Evolutionary conservation across 2,888 invertebrate species (phyloP), one percentile per base, ranked within the genome.

Genomic region (Ophion slaviceki): DNA sequence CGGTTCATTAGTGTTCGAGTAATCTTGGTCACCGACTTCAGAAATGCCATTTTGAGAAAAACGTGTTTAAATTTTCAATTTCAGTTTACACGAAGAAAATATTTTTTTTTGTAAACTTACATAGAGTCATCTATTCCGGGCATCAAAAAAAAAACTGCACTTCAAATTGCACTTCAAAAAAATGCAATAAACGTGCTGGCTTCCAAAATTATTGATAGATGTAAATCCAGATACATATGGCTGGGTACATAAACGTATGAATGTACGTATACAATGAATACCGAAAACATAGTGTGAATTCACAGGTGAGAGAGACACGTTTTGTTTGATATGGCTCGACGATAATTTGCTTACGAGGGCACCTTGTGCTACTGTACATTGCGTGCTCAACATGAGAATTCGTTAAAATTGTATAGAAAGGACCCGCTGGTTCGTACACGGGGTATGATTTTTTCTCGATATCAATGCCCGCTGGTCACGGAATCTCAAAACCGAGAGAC

Each of bases 281-380:
- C 14, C 20, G 17, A 11, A 36, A 53, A 74, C 24, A 71, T 67
- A 20, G 70, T 87, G 86, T 57, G 86, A 87, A 40, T 59, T 80
- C 24, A 67, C 86, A 86, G 87, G 80, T 87, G 87, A 68, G 75
- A 66, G n/a, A 71, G 47, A 14, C 71, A 61, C 28, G 28, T 62
- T 78, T 47, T 66, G 53, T 59, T 77, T 17, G 11, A 47, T 53
- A 28, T 78, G 68, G 53, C 62, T 80, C 53, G 84, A 68, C 59
- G 59, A 47, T 74, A 77, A 81, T 81, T 85, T 81, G 28, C 68
- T 53, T 74, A 78, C 74, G 45, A 64, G 70, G 62, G 70, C 28
- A 75, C 47, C 61, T 67, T 84, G n/a, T 62, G 62, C 28, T 81
- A 53, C 53, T 77, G 62, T 78, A 47, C n/a, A 59, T 45, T 47